Conservation (phyloP, 2,797 vertebrate species). For the Pantherophis vulpinus region DNA sequence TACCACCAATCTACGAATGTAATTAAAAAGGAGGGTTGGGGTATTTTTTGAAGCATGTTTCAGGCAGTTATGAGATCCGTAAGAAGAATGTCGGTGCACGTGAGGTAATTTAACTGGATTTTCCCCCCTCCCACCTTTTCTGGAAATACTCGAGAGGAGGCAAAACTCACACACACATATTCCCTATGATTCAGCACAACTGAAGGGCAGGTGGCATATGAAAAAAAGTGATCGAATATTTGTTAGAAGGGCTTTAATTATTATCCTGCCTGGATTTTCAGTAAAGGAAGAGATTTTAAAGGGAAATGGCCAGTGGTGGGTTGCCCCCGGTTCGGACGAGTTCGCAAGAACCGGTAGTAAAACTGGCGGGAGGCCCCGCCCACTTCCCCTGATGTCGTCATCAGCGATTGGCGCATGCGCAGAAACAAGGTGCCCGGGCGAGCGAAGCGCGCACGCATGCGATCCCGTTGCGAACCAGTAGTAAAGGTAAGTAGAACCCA, state of each 20-base stretch:
- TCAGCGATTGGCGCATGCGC: too few relatives aligned
- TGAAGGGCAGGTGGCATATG: neutral
- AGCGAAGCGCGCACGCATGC: too few relatives aligned
- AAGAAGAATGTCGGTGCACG: slow-evolving; percentile 11
- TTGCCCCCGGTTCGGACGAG: too few relatives aligned
- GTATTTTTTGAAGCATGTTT: slow-evolving; percentile 36
- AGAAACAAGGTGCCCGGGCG: too few relatives aligned
- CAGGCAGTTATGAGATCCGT: slow-evolving; percentile 50
- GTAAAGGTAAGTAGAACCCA: too few relatives aligned
- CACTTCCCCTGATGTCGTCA: too few relatives aligned
- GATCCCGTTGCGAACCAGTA: too few relatives aligned
- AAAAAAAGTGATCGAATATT: neutral
- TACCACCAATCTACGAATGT: slow-evolving; percentile 24
- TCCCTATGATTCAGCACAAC: slow-evolving; percentile 5
- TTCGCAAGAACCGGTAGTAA: too few relatives aligned
- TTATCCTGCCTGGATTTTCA: slow-evolving; percentile 5
- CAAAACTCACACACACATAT: neutral
- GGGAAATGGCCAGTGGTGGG: neutral
- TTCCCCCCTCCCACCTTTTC: neutral
- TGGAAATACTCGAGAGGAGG: slow-evolving; percentile 14
- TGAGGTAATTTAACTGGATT: slow-evolving; percentile 46
- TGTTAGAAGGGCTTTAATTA: slow-evolving; percentile 5
- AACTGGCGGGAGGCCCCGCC: too few relatives aligned
- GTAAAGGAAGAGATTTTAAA: neutral
- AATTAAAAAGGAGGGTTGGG: slow-evolving; percentile 31